Evolutionary conservation across 2,888 invertebrate species (phyloP).

Genomic region (Epinotia bilunana): DNA sequence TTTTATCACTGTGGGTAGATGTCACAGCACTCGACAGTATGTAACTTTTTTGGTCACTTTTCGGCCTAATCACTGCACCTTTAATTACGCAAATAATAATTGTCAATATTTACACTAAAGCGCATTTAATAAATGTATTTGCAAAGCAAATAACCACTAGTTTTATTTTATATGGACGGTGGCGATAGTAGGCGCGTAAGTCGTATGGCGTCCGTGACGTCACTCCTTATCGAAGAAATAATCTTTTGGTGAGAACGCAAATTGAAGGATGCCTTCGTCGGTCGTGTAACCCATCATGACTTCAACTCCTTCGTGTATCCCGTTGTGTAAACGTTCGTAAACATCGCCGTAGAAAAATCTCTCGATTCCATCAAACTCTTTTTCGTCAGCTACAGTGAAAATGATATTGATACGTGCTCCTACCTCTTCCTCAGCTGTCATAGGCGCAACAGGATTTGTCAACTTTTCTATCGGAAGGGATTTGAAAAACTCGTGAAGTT

Average conservation of each 20-base stretch:
- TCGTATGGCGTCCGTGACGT: too few species aligned
- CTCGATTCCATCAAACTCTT: slow-evolving; percentile 42
- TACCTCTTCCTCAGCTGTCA: slow-evolving; percentile 37
- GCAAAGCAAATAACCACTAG: too few species aligned
- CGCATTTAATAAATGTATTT: too few species aligned
- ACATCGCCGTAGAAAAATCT: slow-evolving; percentile 46
- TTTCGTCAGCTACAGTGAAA: slow-evolving; percentile 40
- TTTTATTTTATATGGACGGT: too few species aligned
- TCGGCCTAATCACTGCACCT: too few species aligned
- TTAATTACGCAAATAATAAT: too few species aligned
- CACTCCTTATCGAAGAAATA: slow-evolving; percentile 19
- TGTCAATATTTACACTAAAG: too few species aligned
- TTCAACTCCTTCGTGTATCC: slow-evolving; percentile 76
- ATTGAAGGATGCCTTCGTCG: slow-evolving; percentile 26
- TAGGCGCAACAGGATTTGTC: slow-evolving; percentile 14
- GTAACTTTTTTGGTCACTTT: too few species aligned
- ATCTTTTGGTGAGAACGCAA: slow-evolving; percentile 9
- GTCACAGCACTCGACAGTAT: too few species aligned
- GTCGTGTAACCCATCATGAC: slow-evolving; percentile 86
- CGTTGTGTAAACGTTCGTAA: slow-evolving; percentile 65
- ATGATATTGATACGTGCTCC: slow-evolving; percentile 11
- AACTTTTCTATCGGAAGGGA: slow-evolving; percentile 41
- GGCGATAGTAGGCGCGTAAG: too few species aligned
- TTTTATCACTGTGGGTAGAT: too few species aligned
- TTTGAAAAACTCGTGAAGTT: slow-evolving; percentile 45